These are phyloP conservation scores for Chinchilla lanigera DNA, from an alignment of 2,113 vertebrate genomes.

Conservation along the genomic window DNA sequence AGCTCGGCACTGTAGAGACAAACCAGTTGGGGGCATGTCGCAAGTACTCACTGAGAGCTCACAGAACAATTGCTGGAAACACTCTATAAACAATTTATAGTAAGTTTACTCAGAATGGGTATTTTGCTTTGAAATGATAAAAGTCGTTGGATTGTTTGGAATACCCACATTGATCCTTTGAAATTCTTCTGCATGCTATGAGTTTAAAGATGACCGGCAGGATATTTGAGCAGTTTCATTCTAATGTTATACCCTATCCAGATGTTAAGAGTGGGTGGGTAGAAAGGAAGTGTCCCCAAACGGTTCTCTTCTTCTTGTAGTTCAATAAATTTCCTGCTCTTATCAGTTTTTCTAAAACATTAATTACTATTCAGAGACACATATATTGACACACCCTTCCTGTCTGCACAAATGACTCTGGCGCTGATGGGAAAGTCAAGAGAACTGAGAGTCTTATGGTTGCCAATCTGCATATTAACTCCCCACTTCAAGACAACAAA, in stretches of 20 bases:
- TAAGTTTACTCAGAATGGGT: conserved; percentile 50
- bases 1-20: conserved; percentile 30
- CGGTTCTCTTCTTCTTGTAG: conserved; percentile 76
- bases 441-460: background rate
- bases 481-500: background rate
- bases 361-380: conserved; percentile 71
- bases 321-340: conserved; percentile 81
- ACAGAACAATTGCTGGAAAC: conserved; percentile 69
- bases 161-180: conserved; percentile 16
- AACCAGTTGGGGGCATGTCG: background rate
- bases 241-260: conserved; percentile 75
- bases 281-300: conserved; percentile 25
- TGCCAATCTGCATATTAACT: background rate
- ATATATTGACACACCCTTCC: background rate
- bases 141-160: conserved; percentile 62
- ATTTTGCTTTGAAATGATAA: conserved; percentile 64
- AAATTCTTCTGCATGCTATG: conserved; percentile 47
- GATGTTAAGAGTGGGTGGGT: conserved; percentile 38
- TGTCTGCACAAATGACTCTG: background rate
- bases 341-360: conserved; percentile 78
- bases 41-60: conserved; percentile 3
- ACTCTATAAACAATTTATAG: conserved; percentile 55
- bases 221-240: conserved; percentile 31
- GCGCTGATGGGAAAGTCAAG: background rate
- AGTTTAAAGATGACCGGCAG: conserved; percentile 56